Evolutionary conservation across 2,113 vertebrate genomes (phyloP), one percentile per base, ranked within the genome.

Genomic region (Erpornis zantholeuca): DNA sequence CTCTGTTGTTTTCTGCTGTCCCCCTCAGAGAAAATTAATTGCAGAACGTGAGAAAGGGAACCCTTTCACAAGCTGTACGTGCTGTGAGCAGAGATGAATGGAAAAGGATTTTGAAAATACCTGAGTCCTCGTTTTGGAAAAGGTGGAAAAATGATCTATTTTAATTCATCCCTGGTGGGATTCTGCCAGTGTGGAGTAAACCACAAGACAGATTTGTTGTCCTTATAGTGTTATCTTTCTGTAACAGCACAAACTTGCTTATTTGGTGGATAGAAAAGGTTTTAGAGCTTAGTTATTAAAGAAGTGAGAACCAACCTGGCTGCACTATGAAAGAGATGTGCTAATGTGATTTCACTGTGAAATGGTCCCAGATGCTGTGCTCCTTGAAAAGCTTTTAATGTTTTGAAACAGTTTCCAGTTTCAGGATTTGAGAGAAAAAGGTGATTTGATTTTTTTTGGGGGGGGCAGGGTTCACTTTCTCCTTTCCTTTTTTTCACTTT

Each of bases 161-260:
- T 52, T 91, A 92, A 88, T 83, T 94, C 54, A 59, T 93, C 94
- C 75, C 82, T 80, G 63, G 50, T 93, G 68, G 57, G 50, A 83
- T 86, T 86, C 59, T 86, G 71, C 63, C 70, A 38, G 56, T 66
- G 52, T 3, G 4, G 75, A 85, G 76, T 70, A 94, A 92, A 80
- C 77, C 38, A 80, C 8, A 57, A 82, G 85, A 60, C 21, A 54
- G 27, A 81, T 88, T 92, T 83, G 42, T 80, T 80, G 54, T 88
- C 70, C 59, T 80, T 80, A 33, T 2, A 56, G 31, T 36, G 65
- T 56, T 65, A 49, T 92, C 29, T 93, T 86, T 92, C 73, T 93
- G 66, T 77, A 88, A 31, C 75, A 79, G 92, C 49, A 56, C 14
- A 57, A 65, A 90, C 45, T 61, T 82, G 40, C 73, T 90, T 91